Evolutionary conservation across 1,140 invertebrate genomes (phyloP).

Genomic region (Pseudomyrmex gracilis): DNA sequence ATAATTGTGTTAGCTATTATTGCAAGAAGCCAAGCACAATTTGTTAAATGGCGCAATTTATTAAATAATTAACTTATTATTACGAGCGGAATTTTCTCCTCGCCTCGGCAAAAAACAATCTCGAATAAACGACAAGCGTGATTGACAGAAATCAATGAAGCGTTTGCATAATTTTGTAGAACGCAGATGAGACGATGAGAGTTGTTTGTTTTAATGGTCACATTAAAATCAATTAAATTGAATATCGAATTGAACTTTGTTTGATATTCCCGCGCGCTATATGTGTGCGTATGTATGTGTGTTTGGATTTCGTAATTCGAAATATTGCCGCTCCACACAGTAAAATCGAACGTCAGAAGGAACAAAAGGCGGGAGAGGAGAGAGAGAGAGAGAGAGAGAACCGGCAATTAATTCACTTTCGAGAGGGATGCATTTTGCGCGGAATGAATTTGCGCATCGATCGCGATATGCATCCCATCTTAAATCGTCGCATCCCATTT

Average conservation of each 20-base stretch:
- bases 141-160: conserved; percentile 38
- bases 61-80: conserved; percentile 19
- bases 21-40: neutral
- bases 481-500: conserved; percentile 53
- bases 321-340: neutral
- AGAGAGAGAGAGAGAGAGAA: too few relatives aligned
- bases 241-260: neutral
- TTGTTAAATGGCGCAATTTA: neutral
- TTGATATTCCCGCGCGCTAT: neutral
- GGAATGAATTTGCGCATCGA: neutral
- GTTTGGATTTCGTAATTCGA: neutral
- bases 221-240: conserved; percentile 15
- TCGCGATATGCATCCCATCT: conserved; percentile 13
- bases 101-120: conserved; percentile 7
- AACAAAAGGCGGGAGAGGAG: neutral
- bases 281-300: too few relatives aligned
- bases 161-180: neutral
- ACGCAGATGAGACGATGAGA: neutral
- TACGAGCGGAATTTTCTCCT: conserved; percentile 5
- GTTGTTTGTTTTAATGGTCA: conserved; percentile 6
- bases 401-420: conserved; percentile 17
- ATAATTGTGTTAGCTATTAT: conserved; percentile 30
- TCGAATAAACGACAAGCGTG: conserved; percentile 17
- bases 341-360: neutral
- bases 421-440: neutral